Conservation (phyloP, 2,888 invertebrate species). For the Drosophila neonasuta region DNA sequence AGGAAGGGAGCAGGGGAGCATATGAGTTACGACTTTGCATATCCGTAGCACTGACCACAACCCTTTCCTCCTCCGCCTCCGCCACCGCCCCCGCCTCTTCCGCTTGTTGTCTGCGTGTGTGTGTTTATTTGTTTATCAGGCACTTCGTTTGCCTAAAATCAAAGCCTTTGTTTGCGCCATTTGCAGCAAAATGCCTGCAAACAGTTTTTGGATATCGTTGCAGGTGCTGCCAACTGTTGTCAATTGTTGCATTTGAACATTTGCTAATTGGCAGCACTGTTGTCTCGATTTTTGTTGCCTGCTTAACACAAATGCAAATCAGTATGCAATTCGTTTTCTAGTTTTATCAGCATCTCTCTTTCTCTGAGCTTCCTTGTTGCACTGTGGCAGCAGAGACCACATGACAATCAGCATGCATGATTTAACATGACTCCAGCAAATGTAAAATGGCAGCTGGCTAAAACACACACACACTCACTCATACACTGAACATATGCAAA, state of each 20-base stretch:
- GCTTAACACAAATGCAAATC: constrained; percentile 50
- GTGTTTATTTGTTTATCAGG: constrained; percentile 60
- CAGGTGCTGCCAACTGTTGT: constrained; percentile 2
- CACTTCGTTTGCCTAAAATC: constrained; percentile 61
- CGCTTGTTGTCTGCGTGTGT: constrained; percentile 10
- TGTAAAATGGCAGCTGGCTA: constrained; percentile 47
- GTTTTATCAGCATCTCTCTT: constrained; percentile 20
- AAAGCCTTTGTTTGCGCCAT: constrained; percentile 46
- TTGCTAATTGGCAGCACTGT: constrained; percentile 43
- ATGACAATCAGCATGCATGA: constrained; percentile 78
- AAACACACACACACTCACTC: constrained; percentile 15
- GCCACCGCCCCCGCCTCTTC: neutral
- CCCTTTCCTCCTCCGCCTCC: neutral
- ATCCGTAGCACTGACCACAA: constrained; percentile 40
- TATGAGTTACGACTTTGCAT: constrained; percentile 45
- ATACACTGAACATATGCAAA: constrained; percentile 44
- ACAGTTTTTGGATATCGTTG: constrained; percentile 6
- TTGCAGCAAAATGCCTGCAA: constrained; percentile 20
- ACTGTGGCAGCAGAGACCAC: constrained; percentile 53
- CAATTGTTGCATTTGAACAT: constrained; percentile 6
- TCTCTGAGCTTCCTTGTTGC: constrained; percentile 22
- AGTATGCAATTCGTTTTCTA: constrained; percentile 21
- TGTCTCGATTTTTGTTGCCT: constrained; percentile 18
- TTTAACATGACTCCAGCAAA: constrained; percentile 64
- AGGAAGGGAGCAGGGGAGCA: constrained; percentile 4